These are phyloP conservation scores for Erynnis tages DNA, from an alignment of 2,888 invertebrate genomes.

Conservation along the genomic window DNA sequence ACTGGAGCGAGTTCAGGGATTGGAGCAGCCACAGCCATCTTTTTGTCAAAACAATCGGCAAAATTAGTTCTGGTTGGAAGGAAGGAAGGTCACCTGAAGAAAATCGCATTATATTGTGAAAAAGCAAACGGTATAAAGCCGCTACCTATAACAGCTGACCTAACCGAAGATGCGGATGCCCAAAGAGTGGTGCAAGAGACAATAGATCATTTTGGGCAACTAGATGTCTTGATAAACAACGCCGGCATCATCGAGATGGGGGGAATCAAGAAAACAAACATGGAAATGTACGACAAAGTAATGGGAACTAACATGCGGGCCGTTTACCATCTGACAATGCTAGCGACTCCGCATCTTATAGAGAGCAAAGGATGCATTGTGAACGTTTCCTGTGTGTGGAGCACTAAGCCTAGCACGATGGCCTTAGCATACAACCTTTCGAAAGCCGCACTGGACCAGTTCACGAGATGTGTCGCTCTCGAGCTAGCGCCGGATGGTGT, in stretches of 20 bases:
- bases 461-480: constrained; percentile 94
- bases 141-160: constrained; percentile 82
- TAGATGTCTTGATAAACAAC: constrained; percentile 92
- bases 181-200: constrained; percentile 85
- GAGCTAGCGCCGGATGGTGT: constrained; percentile 90
- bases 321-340: constrained; percentile 89
- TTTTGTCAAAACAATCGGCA: constrained; percentile 85
- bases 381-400: constrained; percentile 94
- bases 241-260: constrained; percentile 91
- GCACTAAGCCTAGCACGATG: constrained; percentile 84
- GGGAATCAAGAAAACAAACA: constrained; percentile 88
- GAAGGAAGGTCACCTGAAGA: constrained; percentile 58
- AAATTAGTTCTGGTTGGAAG: constrained; percentile 83
- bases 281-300: constrained; percentile 91
- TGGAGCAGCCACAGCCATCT: constrained; percentile 85
- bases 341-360: constrained; percentile 91
- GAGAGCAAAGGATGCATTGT: constrained; percentile 91
- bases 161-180: constrained; percentile 85
- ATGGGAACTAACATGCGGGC: constrained; percentile 93
- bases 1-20: constrained; percentile 90
- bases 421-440: constrained; percentile 94
- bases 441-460: constrained; percentile 96
- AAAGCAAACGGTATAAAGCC: constrained; percentile 80
- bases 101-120: constrained; percentile 73
- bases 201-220: constrained; percentile 84